phyloP scores from a whole-genome alignment of 64 coral and sea anemone genomes.

The Astreopora myriophthalma region DNA sequence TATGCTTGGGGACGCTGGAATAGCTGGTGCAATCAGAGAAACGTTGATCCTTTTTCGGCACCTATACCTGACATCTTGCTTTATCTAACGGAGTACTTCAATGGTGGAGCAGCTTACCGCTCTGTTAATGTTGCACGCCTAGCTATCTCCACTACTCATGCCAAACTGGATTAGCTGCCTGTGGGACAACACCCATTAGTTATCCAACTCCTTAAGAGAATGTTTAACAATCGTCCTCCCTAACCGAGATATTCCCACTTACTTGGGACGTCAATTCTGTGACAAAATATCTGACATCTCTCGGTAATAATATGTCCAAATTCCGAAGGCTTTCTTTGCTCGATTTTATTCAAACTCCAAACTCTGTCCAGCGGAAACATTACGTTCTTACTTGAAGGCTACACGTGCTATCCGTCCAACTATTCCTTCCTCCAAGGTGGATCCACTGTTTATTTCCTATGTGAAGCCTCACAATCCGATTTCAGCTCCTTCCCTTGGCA shows the following conservation, averaged over 20 bases:
- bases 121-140: constrained; percentile 27
- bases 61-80: constrained; percentile 3
- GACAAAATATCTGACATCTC: not conserved
- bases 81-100: constrained; percentile 6
- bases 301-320: not conserved
- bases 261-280: not conserved
- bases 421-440: no score
- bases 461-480: no score
- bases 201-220: not conserved
- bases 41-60: not conserved
- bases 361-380: not conserved
- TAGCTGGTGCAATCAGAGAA: not conserved
- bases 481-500: no score
- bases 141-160: constrained; percentile 4
- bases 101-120: not conserved
- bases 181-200: not conserved
- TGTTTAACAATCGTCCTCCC: not conserved
- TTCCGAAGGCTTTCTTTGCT: constrained; percentile 21
- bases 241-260: not conserved
- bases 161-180: not conserved
- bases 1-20: not conserved
- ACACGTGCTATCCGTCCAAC: not conserved
- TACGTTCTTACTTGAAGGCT: not conserved
- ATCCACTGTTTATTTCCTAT: no score
- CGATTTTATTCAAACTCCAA: not conserved